Evolutionary conservation across 2,888 invertebrate genomes (phyloP).

Genomic region (Drosophila siamana): DNA sequence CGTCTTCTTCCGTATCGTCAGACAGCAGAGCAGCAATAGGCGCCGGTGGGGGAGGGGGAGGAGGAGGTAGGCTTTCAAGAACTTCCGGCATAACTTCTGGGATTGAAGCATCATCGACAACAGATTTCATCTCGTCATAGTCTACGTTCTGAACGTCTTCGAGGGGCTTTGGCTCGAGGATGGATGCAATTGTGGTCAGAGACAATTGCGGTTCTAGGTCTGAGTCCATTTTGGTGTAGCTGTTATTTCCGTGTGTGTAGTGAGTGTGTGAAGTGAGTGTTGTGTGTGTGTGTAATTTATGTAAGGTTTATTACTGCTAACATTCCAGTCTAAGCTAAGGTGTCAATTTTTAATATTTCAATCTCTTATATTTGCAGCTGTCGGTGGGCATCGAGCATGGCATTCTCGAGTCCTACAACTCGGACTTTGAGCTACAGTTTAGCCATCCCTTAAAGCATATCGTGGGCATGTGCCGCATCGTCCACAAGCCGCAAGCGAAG

Average conservation of each 20-base stretch:
- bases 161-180: neutral
- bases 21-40: too few species aligned
- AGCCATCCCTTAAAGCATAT: conserved; percentile 89
- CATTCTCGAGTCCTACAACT: conserved; percentile 89
- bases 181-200: neutral
- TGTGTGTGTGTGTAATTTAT: neutral
- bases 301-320: neutral
- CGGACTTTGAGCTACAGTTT: conserved; percentile 90
- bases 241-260: neutral
- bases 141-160: neutral
- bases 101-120: neutral
- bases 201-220: too few species aligned
- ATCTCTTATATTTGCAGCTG: conserved; percentile 86
- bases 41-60: too few species aligned
- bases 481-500: conserved; percentile 82
- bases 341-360: neutral
- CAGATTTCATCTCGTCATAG: neutral
- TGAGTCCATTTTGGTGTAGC: conserved; percentile 6
- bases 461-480: conserved; percentile 86
- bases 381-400: conserved; percentile 91
- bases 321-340: conserved; percentile 2
- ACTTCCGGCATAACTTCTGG: too few species aligned
- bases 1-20: neutral
- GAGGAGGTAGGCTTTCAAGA: too few species aligned
- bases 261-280: neutral